A percentile compares a stretch with the other conserved stretches of the same genome.
Conservation (phyloP, 1,140 invertebrate genomes). For the Batillaria attramentaria region DNA sequence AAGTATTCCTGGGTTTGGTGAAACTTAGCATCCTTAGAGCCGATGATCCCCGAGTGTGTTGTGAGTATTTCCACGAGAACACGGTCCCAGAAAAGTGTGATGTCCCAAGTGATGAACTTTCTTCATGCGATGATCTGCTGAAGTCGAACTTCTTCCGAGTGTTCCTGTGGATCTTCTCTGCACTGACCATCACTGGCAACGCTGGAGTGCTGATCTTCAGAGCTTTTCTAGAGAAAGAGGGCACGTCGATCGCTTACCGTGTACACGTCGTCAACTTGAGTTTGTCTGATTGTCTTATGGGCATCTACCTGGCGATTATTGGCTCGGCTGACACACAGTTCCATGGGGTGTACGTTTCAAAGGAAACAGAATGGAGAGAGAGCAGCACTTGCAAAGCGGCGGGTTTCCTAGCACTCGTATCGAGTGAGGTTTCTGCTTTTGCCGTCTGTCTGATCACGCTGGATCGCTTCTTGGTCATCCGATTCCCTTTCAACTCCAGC, state of each 20-base stretch:
- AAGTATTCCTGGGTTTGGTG: neutral
- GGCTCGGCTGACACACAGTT: neutral
- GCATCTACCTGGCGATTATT: slow-evolving; percentile 22
- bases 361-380: neutral
- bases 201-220: neutral
- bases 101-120: slow-evolving; percentile 7
- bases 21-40: neutral
- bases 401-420: slow-evolving; percentile 9
- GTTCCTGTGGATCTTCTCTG: neutral
- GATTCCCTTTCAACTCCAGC: neutral
- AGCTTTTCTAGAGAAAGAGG: neutral
- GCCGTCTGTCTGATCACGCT: slow-evolving; percentile 19
- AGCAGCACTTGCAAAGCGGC: neutral
- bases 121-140: slow-evolving; percentile 17
- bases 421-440: slow-evolving; percentile 13
- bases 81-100: slow-evolving; percentile 23
- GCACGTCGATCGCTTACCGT: neutral
- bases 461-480: slow-evolving; percentile 2
- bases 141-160: neutral
- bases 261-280: neutral
- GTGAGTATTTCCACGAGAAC: neutral
- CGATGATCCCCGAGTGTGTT: neutral
- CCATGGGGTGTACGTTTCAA: neutral
- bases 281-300: slow-evolving; percentile 4
- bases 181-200: slow-evolving; percentile 8